Percentiles rank a stretch among this genome's conserved stretches.
Conservation (phyloP, 2,797 vertebrate species). For the Orientallactaga sibirica region DNA sequence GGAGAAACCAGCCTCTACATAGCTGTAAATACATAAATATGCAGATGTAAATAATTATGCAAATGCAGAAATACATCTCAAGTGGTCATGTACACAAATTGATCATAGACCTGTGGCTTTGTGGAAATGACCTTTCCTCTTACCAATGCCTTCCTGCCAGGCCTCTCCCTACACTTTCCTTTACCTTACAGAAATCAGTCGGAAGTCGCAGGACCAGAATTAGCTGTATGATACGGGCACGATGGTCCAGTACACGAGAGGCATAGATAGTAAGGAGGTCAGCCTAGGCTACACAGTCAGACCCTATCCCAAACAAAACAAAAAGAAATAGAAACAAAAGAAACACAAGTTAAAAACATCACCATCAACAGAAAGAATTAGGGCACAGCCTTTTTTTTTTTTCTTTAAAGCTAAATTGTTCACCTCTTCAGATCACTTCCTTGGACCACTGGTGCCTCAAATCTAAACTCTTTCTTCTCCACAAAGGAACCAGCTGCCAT, state of each 20-base stretch:
- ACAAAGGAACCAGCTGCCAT: fast-evolving
- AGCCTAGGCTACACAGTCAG: neutral
- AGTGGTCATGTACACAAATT: neutral
- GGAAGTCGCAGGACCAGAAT: conserved; percentile 71
- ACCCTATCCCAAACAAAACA: neutral
- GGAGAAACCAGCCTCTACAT: neutral
- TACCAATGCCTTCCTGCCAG: too few relatives aligned
- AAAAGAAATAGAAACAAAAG: neutral
- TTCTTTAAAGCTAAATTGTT: neutral
- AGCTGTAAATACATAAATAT: neutral
- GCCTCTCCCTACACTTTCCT: neutral
- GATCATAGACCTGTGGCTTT: neutral
- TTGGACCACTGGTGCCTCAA: neutral
- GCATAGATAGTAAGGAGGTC: neutral
- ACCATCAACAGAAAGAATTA: neutral
- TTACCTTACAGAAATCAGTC: conserved; percentile 69
- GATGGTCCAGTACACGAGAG: neutral
- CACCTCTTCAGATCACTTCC: neutral
- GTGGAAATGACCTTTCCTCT: neutral
- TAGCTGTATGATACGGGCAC: neutral
- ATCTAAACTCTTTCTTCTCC: neutral
- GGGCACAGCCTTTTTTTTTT: neutral
- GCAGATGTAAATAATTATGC: neutral
- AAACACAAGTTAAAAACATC: neutral
- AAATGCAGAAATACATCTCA: neutral